These are phyloP conservation scores for Callitettix versicolor DNA, from an alignment of 1,140 invertebrate species.

Conservation along the genomic window DNA sequence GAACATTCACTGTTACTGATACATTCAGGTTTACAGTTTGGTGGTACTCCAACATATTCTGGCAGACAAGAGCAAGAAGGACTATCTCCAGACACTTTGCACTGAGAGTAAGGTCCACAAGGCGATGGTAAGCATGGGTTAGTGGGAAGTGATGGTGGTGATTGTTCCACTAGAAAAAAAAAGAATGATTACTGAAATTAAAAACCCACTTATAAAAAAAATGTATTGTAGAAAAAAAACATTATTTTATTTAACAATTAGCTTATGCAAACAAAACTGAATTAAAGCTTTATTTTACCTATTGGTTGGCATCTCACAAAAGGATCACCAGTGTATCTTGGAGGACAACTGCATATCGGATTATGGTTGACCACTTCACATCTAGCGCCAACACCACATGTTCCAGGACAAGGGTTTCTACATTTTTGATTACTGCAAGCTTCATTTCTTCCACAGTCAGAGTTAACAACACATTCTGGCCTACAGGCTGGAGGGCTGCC, in stretches of 20 bases:
- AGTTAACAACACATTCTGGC: constrained; percentile 62
- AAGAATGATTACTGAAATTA: constrained; percentile 22
- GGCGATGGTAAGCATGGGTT: constrained; percentile 58
- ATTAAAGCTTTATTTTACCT: no score
- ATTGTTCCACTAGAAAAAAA: no score
- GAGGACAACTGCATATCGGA: constrained; percentile 53
- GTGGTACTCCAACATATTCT: no score
- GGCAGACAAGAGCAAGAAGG: no score
- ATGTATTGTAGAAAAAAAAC: constrained; percentile 26
- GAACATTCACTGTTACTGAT: no score
- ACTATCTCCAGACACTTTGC: constrained; percentile 40
- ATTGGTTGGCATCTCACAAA: constrained; percentile 48
- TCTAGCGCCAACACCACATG: constrained; percentile 50
- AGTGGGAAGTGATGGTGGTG: neutral
- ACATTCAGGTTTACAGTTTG: no score
- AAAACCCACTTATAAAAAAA: constrained; percentile 28
- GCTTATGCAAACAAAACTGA: constrained; percentile 4
- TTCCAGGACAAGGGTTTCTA: constrained; percentile 55
- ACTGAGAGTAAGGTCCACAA: constrained; percentile 58
- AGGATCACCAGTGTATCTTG: constrained; percentile 58
- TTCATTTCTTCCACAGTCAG: constrained; percentile 52
- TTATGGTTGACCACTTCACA: constrained; percentile 57
- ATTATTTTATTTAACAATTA: neutral
- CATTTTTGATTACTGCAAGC: constrained; percentile 62
- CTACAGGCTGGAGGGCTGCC: constrained; percentile 59